A percentile compares a stretch with the other conserved stretches of the same genome.
Evolutionary conservation across 2,113 vertebrate species (phyloP).

Genomic region (Camelus dromedarius): DNA sequence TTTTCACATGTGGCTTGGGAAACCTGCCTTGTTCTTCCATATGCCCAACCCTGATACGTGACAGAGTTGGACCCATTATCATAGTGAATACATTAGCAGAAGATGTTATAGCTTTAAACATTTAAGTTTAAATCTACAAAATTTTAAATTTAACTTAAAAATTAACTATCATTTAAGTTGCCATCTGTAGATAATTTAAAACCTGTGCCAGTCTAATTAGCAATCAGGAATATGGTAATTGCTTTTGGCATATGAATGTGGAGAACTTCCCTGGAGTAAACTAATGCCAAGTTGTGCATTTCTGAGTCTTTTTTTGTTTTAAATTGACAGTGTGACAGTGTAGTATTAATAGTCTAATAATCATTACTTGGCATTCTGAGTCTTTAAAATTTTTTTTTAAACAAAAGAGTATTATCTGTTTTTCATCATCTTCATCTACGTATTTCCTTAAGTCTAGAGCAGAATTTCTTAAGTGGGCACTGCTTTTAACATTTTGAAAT

Average conservation of each 20-base stretch:
- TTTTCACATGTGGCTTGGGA: background rate
- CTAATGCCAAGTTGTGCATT: conserved; percentile 53
- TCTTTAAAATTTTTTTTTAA: conserved; percentile 13
- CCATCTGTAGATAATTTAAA: conserved; percentile 69
- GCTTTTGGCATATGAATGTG: conserved; percentile 53
- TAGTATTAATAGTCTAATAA: conserved; percentile 38
- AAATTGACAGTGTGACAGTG: background rate
- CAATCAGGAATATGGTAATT: conserved; percentile 77
- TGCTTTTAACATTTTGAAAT: background rate
- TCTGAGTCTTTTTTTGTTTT: conserved; percentile 37
- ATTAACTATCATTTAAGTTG: conserved; percentile 71
- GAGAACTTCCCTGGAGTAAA: conserved; percentile 59
- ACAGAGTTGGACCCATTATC: background rate
- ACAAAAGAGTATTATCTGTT: background rate
- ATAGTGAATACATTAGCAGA: conserved; percentile 25
- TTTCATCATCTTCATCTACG: background rate
- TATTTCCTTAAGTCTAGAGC: background rate
- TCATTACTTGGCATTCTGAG: background rate
- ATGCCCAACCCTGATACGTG: background rate
- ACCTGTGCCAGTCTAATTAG: conserved; percentile 70
- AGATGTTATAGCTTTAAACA: conserved; percentile 67
- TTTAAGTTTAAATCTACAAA: conserved; percentile 62
- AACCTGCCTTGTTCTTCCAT: background rate
- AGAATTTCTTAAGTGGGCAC: background rate
- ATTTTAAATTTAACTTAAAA: conserved; percentile 72